These are phyloP conservation scores for Semnornis frantzii DNA, from an alignment of 2,113 vertebrate genomes.

Conservation along the genomic window DNA sequence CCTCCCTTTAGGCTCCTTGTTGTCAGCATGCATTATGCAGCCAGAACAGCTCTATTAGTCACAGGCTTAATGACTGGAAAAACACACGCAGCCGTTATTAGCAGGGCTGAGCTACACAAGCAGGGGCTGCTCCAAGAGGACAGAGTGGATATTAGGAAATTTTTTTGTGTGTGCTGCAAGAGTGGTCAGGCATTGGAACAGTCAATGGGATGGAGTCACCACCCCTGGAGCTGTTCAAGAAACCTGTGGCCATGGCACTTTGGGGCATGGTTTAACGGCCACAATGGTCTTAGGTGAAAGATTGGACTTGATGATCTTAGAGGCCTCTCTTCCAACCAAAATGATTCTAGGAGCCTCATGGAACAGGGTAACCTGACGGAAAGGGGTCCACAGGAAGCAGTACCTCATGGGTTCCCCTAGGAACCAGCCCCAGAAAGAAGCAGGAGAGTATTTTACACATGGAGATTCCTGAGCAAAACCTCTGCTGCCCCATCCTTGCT, in stretches of 20 bases:
- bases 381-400: not conserved
- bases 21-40: not conserved
- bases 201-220: too few relatives aligned
- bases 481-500: not conserved
- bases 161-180: too few relatives aligned
- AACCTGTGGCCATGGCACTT: too few relatives aligned
- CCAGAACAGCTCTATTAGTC: slow-evolving; percentile 7
- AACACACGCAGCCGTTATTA: not conserved
- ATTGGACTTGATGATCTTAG: too few relatives aligned
- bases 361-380: not conserved
- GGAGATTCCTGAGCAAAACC: not conserved
- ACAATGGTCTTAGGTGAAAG: too few relatives aligned
- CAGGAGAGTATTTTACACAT: fast-evolving
- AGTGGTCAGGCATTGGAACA: too few relatives aligned
- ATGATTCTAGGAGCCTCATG: too few relatives aligned
- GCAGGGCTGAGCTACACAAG: not conserved
- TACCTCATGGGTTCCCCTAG: fast-evolving
- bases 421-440: not conserved
- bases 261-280: too few relatives aligned
- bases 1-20: not conserved
- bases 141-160: not conserved
- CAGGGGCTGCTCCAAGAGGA: fast-evolving
- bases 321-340: too few relatives aligned
- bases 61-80: not conserved
- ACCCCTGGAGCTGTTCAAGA: too few relatives aligned